phyloP scores from a whole-genome alignment of 2,797 vertebrate genomes.

The Rhynchotus rufescens region DNA sequence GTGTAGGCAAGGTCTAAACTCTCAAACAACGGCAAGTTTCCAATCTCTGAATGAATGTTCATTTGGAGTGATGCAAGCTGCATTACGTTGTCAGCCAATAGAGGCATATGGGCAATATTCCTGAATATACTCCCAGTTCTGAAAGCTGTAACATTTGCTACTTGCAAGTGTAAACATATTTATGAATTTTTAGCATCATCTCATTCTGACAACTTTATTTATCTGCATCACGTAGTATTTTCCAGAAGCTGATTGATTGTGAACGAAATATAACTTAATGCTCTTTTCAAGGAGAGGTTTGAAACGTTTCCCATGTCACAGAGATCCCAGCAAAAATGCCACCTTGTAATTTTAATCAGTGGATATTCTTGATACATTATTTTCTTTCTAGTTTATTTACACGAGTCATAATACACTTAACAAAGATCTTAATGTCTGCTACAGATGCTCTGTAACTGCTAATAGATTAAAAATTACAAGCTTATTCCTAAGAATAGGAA shows the following conservation, averaged over 20 bases:
- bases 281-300: neutral
- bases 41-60: constrained; percentile 76
- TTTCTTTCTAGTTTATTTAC: constrained; percentile 36
- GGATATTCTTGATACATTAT: neutral
- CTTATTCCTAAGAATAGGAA: neutral
- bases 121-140: constrained; percentile 50
- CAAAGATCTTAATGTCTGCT: neutral
- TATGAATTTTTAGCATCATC: constrained; percentile 65
- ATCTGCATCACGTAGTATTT: neutral
- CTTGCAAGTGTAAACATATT: constrained; percentile 63
- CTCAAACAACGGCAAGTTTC: constrained; percentile 68
- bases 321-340: neutral
- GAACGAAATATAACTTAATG: neutral
- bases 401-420: neutral
- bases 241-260: neutral
- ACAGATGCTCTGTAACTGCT: neutral
- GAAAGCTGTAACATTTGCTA: constrained; percentile 72
- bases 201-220: constrained; percentile 20
- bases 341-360: neutral
- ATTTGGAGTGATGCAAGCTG: constrained; percentile 72
- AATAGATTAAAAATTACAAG: neutral
- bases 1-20: constrained; percentile 59
- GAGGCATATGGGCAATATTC: constrained; percentile 76
- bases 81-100: constrained; percentile 68
- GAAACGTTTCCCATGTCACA: neutral